phyloP scores from a whole-genome alignment of 1,140 invertebrate genomes.

The Nomia melanderi region DNA sequence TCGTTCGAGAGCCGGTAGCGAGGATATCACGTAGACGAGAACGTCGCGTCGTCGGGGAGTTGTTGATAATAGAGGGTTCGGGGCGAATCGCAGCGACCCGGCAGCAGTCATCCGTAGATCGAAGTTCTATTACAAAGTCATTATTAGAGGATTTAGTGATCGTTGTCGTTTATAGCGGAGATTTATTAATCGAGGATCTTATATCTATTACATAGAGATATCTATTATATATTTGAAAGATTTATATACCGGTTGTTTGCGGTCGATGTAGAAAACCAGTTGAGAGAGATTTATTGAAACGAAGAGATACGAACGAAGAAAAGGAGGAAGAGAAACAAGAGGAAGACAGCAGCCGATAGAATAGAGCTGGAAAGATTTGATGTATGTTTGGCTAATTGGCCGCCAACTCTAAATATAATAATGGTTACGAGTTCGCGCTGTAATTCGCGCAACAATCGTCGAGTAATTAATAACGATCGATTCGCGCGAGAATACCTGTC shows the following conservation, averaged over 20 bases:
- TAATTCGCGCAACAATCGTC: conserved; percentile 38
- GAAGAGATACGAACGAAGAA: background rate
- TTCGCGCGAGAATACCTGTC: conserved; percentile 41
- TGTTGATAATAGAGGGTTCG: conserved; percentile 9
- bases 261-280: conserved; percentile 17
- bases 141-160: conserved; percentile 56
- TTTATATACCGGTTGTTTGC: conserved; percentile 37
- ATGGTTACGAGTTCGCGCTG: conserved; percentile 46
- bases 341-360: background rate
- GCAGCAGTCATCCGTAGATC: conserved; percentile 40
- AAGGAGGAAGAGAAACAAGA: no score
- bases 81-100: no score
- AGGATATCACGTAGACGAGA: background rate
- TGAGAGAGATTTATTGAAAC: conserved; percentile 33
- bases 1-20: background rate
- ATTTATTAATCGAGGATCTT: conserved; percentile 50
- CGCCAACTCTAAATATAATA: conserved; percentile 33
- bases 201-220: conserved; percentile 42
- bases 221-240: conserved; percentile 48
- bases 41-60: background rate
- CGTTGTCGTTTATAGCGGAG: conserved; percentile 51
- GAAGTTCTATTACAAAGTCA: conserved; percentile 51
- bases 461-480: conserved; percentile 54
- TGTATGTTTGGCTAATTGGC: conserved; percentile 18
- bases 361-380: background rate